Evolutionary conservation across 2,888 invertebrate genomes (phyloP), one percentile per base, ranked within the genome.

Genomic region (Calameuta filiformis): DNA sequence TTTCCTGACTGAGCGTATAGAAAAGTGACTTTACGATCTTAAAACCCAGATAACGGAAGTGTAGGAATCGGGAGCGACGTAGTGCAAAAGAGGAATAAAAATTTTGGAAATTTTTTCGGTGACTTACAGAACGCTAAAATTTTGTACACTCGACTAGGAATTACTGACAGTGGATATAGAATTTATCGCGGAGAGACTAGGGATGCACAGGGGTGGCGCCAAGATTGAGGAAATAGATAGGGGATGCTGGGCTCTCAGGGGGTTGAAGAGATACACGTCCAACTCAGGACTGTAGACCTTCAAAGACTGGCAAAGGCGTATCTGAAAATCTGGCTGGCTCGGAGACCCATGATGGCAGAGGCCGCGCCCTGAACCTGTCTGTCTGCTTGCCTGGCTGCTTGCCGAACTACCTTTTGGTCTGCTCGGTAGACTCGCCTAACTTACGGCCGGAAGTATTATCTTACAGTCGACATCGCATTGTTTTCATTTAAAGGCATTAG

Each of bases 361-460:
- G 79, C 83, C 84, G 84, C 83, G 76, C 83, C 84, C 82, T 83
- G 81, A 83, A 82, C 83, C 81, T 83, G 82, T 80, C 81, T 78
- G 80, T 77, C 81, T 79, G 79, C 77, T 78, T 74, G 12, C 79
- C 79, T 76, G 12, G 77, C 79, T 75, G 78, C 77, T 79, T 76
- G 83, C 79, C 79, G 76, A 80, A 78, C 81, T 76, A 83, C 80
- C 77, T 79, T 79, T 79, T 77, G 74, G 69, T 33, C 34, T 1
- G 78, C 75, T 69, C 35, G 34, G 75, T 76, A 23, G 56, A 56
- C 79, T 79, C 77, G 83, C 77, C 84, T 87, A 84, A 88, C 79
- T 87, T 86, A 88, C 81, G 84, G 83, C 88, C 88, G 88, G 88
- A 88, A 87, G 88, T 87, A 87, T 88, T 88, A 88, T 87, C 86